Evolutionary conservation across 1,140 invertebrate genomes (phyloP), one percentile per base, ranked within the genome.

Genomic region (Mycetomoellerius zeteki): DNA sequence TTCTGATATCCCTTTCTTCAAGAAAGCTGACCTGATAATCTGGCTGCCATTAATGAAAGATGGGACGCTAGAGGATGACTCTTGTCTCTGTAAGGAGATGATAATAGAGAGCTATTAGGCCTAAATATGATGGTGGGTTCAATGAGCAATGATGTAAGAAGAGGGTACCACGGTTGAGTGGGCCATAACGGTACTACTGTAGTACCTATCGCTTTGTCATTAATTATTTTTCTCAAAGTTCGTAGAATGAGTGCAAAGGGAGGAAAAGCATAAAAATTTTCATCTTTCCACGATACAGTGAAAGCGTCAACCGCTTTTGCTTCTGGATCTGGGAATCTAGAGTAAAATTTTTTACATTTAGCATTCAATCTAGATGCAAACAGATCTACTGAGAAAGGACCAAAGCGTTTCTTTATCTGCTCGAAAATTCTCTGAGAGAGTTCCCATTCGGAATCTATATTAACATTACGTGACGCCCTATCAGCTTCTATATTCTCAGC

Each of bases 401-500:
- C 37, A 16, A 69, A 62, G 2, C 0, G 1, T 19, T 58, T 33
- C 7, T 43, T 8, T 7, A 72, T 73, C 43, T 47, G n/a, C 43
- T 24, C 6, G 10, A 69, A 69, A 1, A 1, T 1, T 5, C 14
- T 2, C 19, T 30, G 65, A 14, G 37, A 47, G 21, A 47, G 1
- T 47, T 69, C 21, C 37, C 65, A 43, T 30, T 60, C n/a, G 0
- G 85, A 62, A 62, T 62, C 58, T 27, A 27, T 71, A 10, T 78
- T 69, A 5, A 21, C 2, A 1, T 19, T 27, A 1, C 67, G 19
- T 3, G 85, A 78, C 16, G 58, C 64, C 3, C 0, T 14, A 21
- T 87, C 88, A 1, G 86, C 78, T 14, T 58, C 43, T 5, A 30
- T 6, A 62, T 89, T 89, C 0, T 82, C 50, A 24, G n/a, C 10